Base-by-base conservation (phyloP, 2,797 vertebrate genomes). In the Pagetopsis macropterus region DNA sequence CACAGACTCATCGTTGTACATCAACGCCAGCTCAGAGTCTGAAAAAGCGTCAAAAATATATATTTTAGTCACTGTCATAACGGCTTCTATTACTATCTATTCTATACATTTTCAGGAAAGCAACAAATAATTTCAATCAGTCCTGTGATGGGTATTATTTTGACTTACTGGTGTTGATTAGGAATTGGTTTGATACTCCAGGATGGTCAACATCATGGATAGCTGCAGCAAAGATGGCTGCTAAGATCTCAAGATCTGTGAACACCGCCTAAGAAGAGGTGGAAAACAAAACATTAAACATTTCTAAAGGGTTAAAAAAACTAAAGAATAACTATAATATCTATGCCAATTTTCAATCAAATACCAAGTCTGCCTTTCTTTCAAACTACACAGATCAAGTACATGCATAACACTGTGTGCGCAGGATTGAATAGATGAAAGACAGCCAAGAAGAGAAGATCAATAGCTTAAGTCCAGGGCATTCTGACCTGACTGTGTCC, bases 131-230 rank as follows among this genome's bases (percentile, higher is more conserved):
- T 0, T 2, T 21, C 1, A 7, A 0, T 19, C 13, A 5, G 9
- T 17, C 3, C 46, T 2, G 12, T 43, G 11, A 19, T 3, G 27
- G 21, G 7, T 11, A 17, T 50, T 5, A 4, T 70, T 66, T 64
- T 1, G 1, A 96, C 98, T 96, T 92, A 99, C 98, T 99, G 81
- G 98, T 99, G 85, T 99, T 99, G 89, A 99, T 99, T 43, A 99
- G 94, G 84, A 99, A 99, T 65, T 99, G 98, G 87, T 99, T 99
- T 87, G 98, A 97, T 82, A 99, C 98, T 62, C 98, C 98, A 0
- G 98, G 98, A 89, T 99, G 98, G 93, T 99, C 98, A 9, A 99
- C 98, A 17, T 99, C 98, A 15, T 99, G 98, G 82, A 99, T 99
- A 0, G 98, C 98, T 63, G 97, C 97, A 21, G 97, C 98, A 80